Base-by-base conservation (phyloP, 2,888 invertebrate genomes). In the Microctonus aethiopoides region DNA sequence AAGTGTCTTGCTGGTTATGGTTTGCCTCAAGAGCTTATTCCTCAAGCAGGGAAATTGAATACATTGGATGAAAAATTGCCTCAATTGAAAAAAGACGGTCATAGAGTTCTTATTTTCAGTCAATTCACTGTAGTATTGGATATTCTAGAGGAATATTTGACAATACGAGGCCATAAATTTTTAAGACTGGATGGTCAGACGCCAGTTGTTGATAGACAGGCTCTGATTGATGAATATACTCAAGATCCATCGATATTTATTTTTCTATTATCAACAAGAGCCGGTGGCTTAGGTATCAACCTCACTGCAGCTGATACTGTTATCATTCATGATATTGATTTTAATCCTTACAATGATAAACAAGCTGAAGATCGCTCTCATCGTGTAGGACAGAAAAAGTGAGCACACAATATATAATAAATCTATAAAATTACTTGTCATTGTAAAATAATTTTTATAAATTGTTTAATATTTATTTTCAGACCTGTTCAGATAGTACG, bases 281-380 rank as follows among this genome's bases (percentile, higher is more conserved):
- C 98, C 0, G 98, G 98, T 36, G 99, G 98, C n/a, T 89, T 97
- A 63, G 97, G 97, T 67, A 97, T 97, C 81, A 97, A 97, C 89
- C 90, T 97, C 75, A 96, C 96, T 0, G 92, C 96, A 0, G 98
- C 99, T 0, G 97, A 98, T 88, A 95, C 95, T 11, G 98, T 98
- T 77, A 93, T 97, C 79, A 93, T 99, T 75, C 98, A 99, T 86
- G 99, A 99, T 84, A 96, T 98, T 63, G 99, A 99, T 89, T 98
- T 97, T 86, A 99, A 99, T 88, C 98, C 98, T 0, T 98, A 98
- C 87, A 98, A 98, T 86, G 98, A 99, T 86, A 98, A 97, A 87
- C 97, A 98, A 87, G 98, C 98, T 0, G 98, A 98, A 86, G 98
- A 99, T 88, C 89, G 94, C 83, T 92, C 90, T 80, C 91, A 91